Percentiles rank a stretch among this genome's conserved stretches.
Evolutionary conservation across 2,888 invertebrate species (phyloP).

Genomic region (Aphodius granarius): DNA sequence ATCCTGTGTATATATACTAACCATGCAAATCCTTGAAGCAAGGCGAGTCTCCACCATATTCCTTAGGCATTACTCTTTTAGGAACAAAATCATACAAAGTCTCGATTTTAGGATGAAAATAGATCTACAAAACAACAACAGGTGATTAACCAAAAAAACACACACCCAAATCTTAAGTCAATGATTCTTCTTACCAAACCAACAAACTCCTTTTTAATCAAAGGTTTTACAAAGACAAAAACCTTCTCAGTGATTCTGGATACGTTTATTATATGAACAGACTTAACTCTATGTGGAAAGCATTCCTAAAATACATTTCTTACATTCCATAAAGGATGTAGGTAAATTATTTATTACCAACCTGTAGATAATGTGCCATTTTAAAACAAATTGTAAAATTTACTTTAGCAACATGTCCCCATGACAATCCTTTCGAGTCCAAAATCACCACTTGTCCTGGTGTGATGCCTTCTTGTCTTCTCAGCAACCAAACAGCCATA

Average conservation of each 20-base stretch:
- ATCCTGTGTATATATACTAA: neutral
- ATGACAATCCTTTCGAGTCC: slow-evolving; percentile 61
- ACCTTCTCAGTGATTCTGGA: slow-evolving; percentile 71
- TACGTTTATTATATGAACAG: slow-evolving; percentile 70
- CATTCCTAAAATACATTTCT: slow-evolving; percentile 52
- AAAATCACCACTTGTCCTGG: slow-evolving; percentile 64
- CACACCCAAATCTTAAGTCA: no score
- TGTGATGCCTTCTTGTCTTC: slow-evolving; percentile 56
- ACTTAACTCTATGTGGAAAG: slow-evolving; percentile 67
- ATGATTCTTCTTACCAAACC: slow-evolving; percentile 29
- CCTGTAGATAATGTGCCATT: slow-evolving; percentile 65
- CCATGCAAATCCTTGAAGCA: neutral
- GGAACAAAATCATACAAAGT: slow-evolving; percentile 51
- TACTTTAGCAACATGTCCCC: slow-evolving; percentile 65
- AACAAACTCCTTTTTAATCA: slow-evolving; percentile 68
- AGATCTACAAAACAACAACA: slow-evolving; percentile 15
- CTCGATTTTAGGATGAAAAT: slow-evolving; percentile 21
- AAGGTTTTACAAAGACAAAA: slow-evolving; percentile 69
- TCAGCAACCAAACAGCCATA: slow-evolving; percentile 64
- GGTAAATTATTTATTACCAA: no score
- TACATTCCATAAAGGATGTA: no score
- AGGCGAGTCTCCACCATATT: slow-evolving; percentile 62
- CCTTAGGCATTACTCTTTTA: slow-evolving; percentile 61
- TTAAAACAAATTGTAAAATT: slow-evolving; percentile 66
- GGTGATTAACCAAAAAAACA: no score